Evolutionary conservation across 2,888 invertebrate species (phyloP), one percentile per base, ranked within the genome.

Genomic region (Eutolmus rufibarbis): DNA sequence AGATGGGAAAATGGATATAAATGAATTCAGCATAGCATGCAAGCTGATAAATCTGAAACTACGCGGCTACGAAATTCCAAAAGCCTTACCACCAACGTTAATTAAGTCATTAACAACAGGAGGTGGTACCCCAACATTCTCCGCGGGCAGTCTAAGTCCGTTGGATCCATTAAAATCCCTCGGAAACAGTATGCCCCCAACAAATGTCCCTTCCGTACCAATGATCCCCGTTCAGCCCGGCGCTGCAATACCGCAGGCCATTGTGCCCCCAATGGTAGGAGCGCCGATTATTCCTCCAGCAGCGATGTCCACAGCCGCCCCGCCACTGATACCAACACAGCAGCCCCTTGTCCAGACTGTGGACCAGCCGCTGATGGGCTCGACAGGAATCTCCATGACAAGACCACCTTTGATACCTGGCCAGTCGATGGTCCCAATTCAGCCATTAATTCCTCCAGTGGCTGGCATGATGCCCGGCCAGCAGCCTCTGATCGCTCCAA

Each of bases 1-100:
- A 19, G 99, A 99, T 94, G 99, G 99, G 0, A 98, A 97, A 93
- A 95, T 99, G 95, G 97, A 99, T 91, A 95, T 98, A 86, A 96
- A 96, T 91, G 99, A 99, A 93, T 99, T 99, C 93, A 98, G 98
- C 89, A 98, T 99, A 90, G 99, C 99, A 81, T 99, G 99, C 94
- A 98, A 98, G 94, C 94, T 98, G 88, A 98, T 98, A 87, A 98
- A 97, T 91, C 94, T 98, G 89, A 98, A 98, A 93, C 93, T 99
- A 16, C 96, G 98, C 86, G 98, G 98, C 4, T 95, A 97, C 90
- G 98, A 98, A 91, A 94, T 99, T 86, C 99, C 99, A 0, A 96
- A 96, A 91, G 93, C 94, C 2, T 93, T 99, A 89, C 99, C 99
- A 19, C 96, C 96, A 4, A 94, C 95, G 9, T 91, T 97, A 8